phyloP scores from a whole-genome alignment of 2,888 invertebrate species.

The Stegophylla sp. region DNA sequence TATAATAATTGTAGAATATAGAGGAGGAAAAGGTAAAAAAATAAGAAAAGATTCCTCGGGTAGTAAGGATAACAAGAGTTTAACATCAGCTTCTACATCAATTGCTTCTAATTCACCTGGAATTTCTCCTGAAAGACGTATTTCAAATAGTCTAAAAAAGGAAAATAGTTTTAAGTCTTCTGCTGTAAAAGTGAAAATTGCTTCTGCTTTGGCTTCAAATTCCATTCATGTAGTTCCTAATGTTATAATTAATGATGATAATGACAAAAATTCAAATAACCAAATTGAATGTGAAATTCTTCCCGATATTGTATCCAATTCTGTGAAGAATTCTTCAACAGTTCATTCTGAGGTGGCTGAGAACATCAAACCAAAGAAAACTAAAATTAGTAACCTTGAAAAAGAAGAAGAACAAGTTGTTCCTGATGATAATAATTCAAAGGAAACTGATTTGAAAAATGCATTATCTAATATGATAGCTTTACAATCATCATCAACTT shows the following conservation, averaged over 20 bases:
- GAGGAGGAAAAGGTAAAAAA: slow-evolving; percentile 60
- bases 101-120: slow-evolving; percentile 44
- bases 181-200: slow-evolving; percentile 39
- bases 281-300: slow-evolving; percentile 22
- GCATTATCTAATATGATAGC: slow-evolving; percentile 30
- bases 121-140: slow-evolving; percentile 32
- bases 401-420: slow-evolving; percentile 48
- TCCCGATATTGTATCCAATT: slow-evolving; percentile 47
- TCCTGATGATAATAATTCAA: slow-evolving; percentile 5
- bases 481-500: neutral
- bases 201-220: slow-evolving; percentile 35
- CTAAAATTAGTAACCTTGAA: neutral
- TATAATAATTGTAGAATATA: slow-evolving; percentile 62
- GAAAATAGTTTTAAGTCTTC: slow-evolving; percentile 43
- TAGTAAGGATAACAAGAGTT: slow-evolving; percentile 46
- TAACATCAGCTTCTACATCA: slow-evolving; percentile 40
- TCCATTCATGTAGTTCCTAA: slow-evolving; percentile 37
- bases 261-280: slow-evolving; percentile 3
- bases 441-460: slow-evolving; percentile 38
- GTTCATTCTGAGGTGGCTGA: neutral
- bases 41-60: slow-evolving; percentile 57
- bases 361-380: neutral
- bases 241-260: slow-evolving; percentile 18
- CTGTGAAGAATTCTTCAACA: slow-evolving; percentile 15
- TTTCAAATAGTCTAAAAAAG: slow-evolving; percentile 21